phyloP scores from a whole-genome alignment of 2,888 invertebrate genomes.

The Eilema caniola region DNA sequence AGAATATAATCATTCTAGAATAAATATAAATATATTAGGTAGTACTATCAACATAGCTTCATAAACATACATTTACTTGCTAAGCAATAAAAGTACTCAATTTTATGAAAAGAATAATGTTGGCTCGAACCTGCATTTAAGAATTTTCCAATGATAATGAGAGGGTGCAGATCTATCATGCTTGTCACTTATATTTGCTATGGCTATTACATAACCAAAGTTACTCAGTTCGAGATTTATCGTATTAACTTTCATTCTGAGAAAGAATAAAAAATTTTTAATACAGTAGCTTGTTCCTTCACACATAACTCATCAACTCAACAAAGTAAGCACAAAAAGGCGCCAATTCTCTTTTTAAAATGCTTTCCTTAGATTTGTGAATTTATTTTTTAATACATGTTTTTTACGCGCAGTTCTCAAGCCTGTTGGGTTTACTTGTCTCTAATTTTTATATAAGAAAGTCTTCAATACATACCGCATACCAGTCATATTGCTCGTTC shows the following conservation, averaged over 20 bases:
- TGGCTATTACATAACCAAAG: slow-evolving; percentile 71
- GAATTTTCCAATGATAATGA: slow-evolving; percentile 81
- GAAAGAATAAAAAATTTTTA: background rate
- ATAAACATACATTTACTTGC: background rate
- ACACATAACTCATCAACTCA: background rate
- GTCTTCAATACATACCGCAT: too few species aligned
- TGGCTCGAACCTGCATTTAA: slow-evolving; percentile 76
- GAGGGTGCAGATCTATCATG: slow-evolving; percentile 82
- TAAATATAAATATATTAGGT: background rate
- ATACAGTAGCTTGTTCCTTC: background rate
- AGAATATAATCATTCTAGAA: slow-evolving; percentile 80
- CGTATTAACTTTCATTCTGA: slow-evolving; percentile 66
- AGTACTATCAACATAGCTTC: too few species aligned
- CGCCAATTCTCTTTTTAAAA: background rate
- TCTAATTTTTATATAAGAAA: too few species aligned
- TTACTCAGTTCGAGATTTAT: slow-evolving; percentile 70
- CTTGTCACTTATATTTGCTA: slow-evolving; percentile 75
- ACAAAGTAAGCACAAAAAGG: background rate
- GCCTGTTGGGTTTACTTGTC: too few species aligned
- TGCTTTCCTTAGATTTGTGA: background rate
- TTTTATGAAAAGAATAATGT: too few species aligned
- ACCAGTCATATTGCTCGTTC: too few species aligned
- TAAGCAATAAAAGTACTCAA: too few species aligned
- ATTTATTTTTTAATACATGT: too few species aligned
- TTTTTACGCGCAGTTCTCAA: too few species aligned